These are phyloP conservation scores for Xestia rhomboidea DNA, from an alignment of 2,888 invertebrate species.

Conservation along the genomic window DNA sequence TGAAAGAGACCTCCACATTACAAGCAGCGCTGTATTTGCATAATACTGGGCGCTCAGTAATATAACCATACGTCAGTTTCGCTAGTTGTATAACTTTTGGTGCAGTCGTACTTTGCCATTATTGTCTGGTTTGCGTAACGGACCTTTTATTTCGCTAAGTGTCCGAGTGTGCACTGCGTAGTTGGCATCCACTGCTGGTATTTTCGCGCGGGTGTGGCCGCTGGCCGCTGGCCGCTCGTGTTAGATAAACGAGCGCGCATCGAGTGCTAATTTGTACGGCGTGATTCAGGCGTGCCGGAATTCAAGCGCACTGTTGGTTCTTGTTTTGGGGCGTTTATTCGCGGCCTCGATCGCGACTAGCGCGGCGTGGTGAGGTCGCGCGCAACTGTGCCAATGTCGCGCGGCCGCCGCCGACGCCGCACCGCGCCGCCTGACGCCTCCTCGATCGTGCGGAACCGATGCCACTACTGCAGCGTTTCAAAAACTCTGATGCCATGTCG, in stretches of 20 bases:
- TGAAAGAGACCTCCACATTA: constrained; percentile 87
- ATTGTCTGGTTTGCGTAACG: constrained; percentile 71
- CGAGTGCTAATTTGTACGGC: constrained; percentile 79
- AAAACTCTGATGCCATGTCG: constrained; percentile 53
- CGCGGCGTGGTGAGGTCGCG: constrained; percentile 83
- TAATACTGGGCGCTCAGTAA: constrained; percentile 86
- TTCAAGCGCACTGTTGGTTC: constrained; percentile 81
- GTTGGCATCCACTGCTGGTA: constrained; percentile 79
- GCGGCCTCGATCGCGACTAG: constrained; percentile 86
- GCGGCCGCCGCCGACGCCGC: constrained; percentile 75
- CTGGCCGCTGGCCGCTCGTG: constrained; percentile 69
- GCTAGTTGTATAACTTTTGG: constrained; percentile 81
- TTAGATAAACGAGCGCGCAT: constrained; percentile 77
- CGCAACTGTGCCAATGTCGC: constrained; percentile 90
- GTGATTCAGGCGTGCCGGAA: constrained; percentile 88
- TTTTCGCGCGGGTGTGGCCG: constrained; percentile 79
- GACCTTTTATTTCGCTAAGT: constrained; percentile 63
- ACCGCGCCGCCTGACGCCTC: constrained; percentile 73
- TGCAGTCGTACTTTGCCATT: constrained; percentile 72
- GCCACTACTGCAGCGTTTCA: constrained; percentile 65
- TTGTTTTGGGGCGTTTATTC: constrained; percentile 87
- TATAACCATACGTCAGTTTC: constrained; percentile 79
- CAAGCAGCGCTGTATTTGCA: constrained; percentile 88
- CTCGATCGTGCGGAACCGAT: constrained; percentile 86
- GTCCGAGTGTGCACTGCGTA: constrained; percentile 72